Evolutionary conservation across 2,113 vertebrate species (phyloP), one percentile per base, ranked within the genome.

Genomic region (Astur gentilis): DNA sequence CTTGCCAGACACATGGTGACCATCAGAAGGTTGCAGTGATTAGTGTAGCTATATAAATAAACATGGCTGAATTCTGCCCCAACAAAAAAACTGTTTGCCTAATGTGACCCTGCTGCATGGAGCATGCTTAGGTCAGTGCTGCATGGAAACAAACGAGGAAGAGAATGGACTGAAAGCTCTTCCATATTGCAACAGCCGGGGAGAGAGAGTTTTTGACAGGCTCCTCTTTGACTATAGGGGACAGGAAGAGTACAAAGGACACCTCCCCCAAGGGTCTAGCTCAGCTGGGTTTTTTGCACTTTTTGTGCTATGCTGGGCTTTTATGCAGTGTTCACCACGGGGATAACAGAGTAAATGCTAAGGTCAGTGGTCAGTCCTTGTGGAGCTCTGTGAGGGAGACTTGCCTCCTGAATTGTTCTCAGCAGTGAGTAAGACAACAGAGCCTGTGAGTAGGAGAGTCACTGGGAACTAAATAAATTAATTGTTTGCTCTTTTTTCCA

Each of bases 21-120:
- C 92, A 96, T 96, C 93, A 95, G 84, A 96, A 96, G 71, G 90
- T 45, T 96, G 93, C 55, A 86, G 75, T 83, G 85, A 97, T 96
- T 96, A 96, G 94, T 60, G 83, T 47, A 49, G 78, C 82, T 95
- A n/a, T 34, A 49, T 94, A 97, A 97, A 96, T 93, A 97, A 96
- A 95, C 90, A 90, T 90, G 90, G 84, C 58, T 85, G 90, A 96
- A 79, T 93, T 87, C 91, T 92, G 50, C 60, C 72, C 19, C 42
- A 38, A 60, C 65, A 72, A 82, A 85, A 85, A 96, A 80, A n/a
- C 27, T 83, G 87, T 87, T 95, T 91, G 62, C 49, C 36, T 36
- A 36, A 52, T 5, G 36, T 72, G 75, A 80, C 87, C 49, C 77
- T 65, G 78, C 52, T 80, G 66, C 82, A 87, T 4, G 1, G 38